Percentiles rank a stretch among this genome's conserved stretches.
Evolutionary conservation across 2,797 vertebrate species (phyloP).

Genomic region (Ambastaia sidthimunki): DNA sequence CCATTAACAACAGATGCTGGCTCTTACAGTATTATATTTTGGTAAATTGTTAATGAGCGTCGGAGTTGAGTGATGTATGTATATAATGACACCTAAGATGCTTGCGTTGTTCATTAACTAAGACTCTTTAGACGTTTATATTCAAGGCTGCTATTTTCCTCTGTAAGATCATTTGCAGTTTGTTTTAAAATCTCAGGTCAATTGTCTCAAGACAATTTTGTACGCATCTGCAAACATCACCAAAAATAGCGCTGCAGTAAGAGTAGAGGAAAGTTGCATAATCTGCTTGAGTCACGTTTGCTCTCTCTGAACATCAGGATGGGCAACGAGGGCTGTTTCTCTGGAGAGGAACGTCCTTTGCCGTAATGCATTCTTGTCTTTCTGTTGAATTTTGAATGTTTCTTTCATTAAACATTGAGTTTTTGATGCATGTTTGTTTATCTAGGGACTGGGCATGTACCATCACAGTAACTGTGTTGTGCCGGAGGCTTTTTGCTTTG

Average conservation of each 20-base stretch:
- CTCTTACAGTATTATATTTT: slow-evolving; percentile 28
- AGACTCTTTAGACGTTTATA: not conserved
- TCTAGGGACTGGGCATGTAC: slow-evolving; percentile 3
- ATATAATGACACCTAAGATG: not conserved
- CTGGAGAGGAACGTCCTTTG: slow-evolving; percentile 18
- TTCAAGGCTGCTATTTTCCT: slow-evolving; percentile 3
- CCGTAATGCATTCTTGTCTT: too few relatives aligned
- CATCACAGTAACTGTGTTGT: slow-evolving; percentile 18
- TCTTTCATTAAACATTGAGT: slow-evolving; percentile 23
- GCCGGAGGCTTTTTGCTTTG: slow-evolving; percentile 40
- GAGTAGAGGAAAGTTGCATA: slow-evolving; percentile 51
- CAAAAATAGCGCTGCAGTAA: slow-evolving; percentile 48
- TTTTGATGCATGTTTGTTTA: slow-evolving; percentile 30
- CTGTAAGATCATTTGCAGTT: slow-evolving; percentile 8
- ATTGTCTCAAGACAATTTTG: slow-evolving; percentile 34
- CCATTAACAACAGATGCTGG: slow-evolving; percentile 5
- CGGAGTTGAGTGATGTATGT: slow-evolving; percentile 8
- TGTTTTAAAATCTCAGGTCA: slow-evolving; percentile 16
- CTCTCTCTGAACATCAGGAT: slow-evolving; percentile 41
- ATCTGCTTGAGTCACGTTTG: slow-evolving; percentile 51
- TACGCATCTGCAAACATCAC: slow-evolving; percentile 39
- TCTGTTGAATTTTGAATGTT: slow-evolving; percentile 26
- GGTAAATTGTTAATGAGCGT: slow-evolving; percentile 29
- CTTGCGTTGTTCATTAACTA: not conserved
- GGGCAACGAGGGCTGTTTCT: slow-evolving; percentile 40